Evolutionary conservation across 2,113 vertebrate species (phyloP).

Genomic region (Furnarius figulus): DNA sequence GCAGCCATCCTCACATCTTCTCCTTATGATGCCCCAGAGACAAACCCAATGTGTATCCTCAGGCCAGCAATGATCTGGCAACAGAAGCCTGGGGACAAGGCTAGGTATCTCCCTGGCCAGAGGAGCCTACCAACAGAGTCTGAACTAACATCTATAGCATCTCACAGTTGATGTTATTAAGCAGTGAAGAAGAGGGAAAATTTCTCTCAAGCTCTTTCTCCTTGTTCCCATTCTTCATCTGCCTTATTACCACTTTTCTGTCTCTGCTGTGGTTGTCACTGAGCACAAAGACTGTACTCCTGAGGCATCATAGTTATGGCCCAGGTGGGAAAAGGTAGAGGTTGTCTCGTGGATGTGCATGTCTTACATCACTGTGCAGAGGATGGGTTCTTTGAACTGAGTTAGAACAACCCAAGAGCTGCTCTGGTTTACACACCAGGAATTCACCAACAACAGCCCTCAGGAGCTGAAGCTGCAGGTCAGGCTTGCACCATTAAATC

Average conservation of each 20-base stretch:
- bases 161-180: neutral
- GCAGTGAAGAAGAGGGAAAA: neutral
- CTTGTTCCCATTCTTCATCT: neutral
- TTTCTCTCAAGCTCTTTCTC: neutral
- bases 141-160: neutral
- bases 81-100: neutral
- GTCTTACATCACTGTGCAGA: neutral
- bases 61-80: rapidly evolving
- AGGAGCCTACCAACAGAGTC: neutral
- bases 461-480: neutral
- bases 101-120: neutral
- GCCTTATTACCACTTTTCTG: neutral
- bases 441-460: neutral
- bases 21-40: neutral
- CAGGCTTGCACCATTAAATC: neutral
- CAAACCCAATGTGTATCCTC: neutral
- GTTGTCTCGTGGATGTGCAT: neutral
- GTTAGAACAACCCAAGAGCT: neutral
- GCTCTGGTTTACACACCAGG: neutral
- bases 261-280: neutral
- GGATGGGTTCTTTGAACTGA: rapidly evolving
- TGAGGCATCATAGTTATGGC: neutral
- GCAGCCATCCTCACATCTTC: neutral
- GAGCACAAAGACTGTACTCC: neutral
- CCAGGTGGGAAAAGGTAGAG: neutral